Conservation (phyloP, 2,797 vertebrate genomes). For the Amblyopsis hoosieri region DNA sequence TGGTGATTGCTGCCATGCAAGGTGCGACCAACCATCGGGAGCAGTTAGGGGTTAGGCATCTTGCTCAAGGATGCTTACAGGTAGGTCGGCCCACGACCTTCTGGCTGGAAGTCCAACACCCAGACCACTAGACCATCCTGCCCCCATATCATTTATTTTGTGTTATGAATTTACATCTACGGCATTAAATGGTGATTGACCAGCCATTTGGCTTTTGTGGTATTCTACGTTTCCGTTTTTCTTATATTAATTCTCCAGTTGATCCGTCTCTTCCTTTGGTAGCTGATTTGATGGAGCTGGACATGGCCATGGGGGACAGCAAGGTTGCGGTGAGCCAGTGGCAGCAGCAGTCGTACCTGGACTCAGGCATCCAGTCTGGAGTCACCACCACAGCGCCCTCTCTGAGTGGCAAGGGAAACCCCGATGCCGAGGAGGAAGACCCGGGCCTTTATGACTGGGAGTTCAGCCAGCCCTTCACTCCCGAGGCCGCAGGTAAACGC, state of each 20-base stretch:
- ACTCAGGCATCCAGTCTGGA: slow-evolving; percentile 98
- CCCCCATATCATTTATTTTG: no score
- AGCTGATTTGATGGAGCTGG: slow-evolving; percentile 99
- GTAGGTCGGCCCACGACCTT: no score
- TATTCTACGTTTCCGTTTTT: not conserved
- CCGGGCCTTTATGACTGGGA: slow-evolving; percentile 97
- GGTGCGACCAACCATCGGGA: no score
- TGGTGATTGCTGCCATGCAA: no score
- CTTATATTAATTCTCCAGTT: not conserved
- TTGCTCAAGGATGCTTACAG: no score
- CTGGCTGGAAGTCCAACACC: no score
- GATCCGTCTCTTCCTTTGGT: not conserved
- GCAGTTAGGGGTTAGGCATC: no score
- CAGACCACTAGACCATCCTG: no score
- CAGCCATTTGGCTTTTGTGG: no score
- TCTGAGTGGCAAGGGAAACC: slow-evolving; percentile 95
- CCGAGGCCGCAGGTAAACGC: slow-evolving; percentile 87
- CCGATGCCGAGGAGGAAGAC: slow-evolving; percentile 95
- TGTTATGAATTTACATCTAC: no score
- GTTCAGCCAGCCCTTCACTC: slow-evolving; percentile 94
- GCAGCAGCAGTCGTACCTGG: slow-evolving; percentile 98
- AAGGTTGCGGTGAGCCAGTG: slow-evolving; percentile 96
- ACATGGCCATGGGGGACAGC: slow-evolving; percentile 99
- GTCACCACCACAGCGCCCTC: slow-evolving; percentile 98
- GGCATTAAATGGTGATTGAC: no score